These are phyloP conservation scores for Puffinus mauretanicus DNA, from an alignment of 2,113 vertebrate species.

Conservation along the genomic window DNA sequence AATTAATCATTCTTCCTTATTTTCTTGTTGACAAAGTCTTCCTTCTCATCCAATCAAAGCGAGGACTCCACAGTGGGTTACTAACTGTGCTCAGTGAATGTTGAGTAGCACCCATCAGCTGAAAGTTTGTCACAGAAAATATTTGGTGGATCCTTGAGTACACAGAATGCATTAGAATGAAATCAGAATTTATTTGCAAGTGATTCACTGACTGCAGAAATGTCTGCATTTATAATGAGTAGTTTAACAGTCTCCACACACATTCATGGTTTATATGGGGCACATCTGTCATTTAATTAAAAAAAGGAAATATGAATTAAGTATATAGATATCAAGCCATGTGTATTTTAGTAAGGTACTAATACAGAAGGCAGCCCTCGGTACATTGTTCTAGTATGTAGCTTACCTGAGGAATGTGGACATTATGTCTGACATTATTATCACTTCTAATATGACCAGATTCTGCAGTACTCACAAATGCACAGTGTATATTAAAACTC, in stretches of 20 bases:
- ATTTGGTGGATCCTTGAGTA: slow-evolving; percentile 5
- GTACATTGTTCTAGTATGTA: background rate
- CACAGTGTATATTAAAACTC: background rate
- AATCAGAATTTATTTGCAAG: slow-evolving; percentile 60
- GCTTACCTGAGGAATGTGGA: background rate
- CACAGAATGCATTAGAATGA: slow-evolving; percentile 38
- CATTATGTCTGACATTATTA: background rate
- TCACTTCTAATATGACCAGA: background rate
- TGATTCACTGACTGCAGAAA: background rate
- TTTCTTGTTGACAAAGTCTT: slow-evolving; percentile 41
- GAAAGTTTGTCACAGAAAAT: slow-evolving; percentile 31
- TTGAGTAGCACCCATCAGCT: slow-evolving; percentile 15
- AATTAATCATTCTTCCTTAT: slow-evolving; percentile 32
- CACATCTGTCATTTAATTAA: background rate
- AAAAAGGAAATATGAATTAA: background rate
- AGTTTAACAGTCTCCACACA: background rate
- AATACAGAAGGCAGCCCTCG: background rate
- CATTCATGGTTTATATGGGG: background rate
- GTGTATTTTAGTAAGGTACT: background rate
- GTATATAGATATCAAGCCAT: background rate
- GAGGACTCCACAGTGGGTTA: background rate
- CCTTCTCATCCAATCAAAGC: background rate
- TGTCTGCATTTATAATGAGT: slow-evolving; percentile 10
- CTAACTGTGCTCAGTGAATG: background rate
- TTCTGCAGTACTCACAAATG: background rate